A percentile compares a stretch with the other conserved stretches of the same genome.
Evolutionary conservation across 2,888 invertebrate genomes (phyloP).

Genomic region (Apotomis turbidana): DNA sequence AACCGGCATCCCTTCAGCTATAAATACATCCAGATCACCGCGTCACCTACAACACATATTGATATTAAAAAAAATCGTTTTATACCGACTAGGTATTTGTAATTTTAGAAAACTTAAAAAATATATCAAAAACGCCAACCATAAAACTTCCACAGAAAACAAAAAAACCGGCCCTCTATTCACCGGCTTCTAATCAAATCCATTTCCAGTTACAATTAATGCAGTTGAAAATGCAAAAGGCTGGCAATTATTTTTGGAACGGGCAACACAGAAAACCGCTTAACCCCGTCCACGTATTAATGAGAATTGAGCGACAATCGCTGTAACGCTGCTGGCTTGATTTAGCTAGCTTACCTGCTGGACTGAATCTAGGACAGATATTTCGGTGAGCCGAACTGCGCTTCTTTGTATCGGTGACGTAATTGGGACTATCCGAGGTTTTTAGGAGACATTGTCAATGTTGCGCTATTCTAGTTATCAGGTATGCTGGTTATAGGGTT

Average conservation of each 20-base stretch:
- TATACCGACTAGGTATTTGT: too few species aligned
- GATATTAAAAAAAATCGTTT: too few species aligned
- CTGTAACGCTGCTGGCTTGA: slow-evolving; percentile 64
- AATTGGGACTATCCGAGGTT: slow-evolving; percentile 11
- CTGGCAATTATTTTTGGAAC: slow-evolving; percentile 64
- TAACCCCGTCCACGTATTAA: slow-evolving; percentile 77
- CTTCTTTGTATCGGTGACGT: slow-evolving; percentile 22
- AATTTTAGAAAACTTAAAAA: neutral
- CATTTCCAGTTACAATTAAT: slow-evolving; percentile 46
- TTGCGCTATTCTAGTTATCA: too few species aligned
- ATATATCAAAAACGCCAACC: neutral
- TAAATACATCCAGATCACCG: too few species aligned
- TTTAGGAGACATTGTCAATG: slow-evolving; percentile 23
- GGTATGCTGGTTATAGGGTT: too few species aligned
- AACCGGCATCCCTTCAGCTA: too few species aligned
- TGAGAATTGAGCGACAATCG: slow-evolving; percentile 81
- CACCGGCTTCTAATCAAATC: slow-evolving; percentile 51
- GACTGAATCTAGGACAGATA: slow-evolving; percentile 75
- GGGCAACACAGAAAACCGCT: slow-evolving; percentile 80
- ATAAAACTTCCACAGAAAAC: neutral
- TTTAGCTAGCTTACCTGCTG: slow-evolving; percentile 67
- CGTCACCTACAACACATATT: too few species aligned
- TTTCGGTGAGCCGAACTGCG: slow-evolving; percentile 50
- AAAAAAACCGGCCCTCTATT: slow-evolving; percentile 17
- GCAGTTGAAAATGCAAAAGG: slow-evolving; percentile 56